These are phyloP conservation scores for Drosophila borealis DNA, from an alignment of 2,888 invertebrate genomes.

Conservation along the genomic window DNA sequence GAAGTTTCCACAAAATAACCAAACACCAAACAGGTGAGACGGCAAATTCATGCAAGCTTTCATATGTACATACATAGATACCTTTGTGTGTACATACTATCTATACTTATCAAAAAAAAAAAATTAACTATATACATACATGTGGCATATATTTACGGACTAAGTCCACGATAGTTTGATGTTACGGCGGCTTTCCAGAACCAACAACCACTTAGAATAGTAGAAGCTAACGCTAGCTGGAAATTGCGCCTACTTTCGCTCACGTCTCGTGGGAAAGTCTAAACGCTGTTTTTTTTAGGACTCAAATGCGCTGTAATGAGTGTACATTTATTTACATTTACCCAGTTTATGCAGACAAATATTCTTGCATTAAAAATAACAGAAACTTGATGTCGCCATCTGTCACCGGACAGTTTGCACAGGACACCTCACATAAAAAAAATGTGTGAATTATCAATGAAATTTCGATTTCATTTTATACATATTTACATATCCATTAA, in stretches of 20 bases:
- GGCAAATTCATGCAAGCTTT: conserved; percentile 1
- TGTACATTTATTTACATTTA: neutral
- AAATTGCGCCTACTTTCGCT: conserved; percentile 47
- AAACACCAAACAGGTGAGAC: conserved; percentile 46
- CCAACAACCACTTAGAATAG: conserved; percentile 16
- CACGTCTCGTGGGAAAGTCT: conserved; percentile 59
- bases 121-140: neutral
- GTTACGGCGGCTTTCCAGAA: conserved; percentile 26
- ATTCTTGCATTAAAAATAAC: neutral
- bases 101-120: neutral
- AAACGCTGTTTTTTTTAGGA: conserved; percentile 37
- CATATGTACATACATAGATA: conserved; percentile 17
- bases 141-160: conserved; percentile 5
- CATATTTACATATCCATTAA: neutral
- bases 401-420: conserved; percentile 6
- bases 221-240: conserved; percentile 42
- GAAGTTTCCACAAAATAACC: conserved; percentile 67
- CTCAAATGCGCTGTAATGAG: conserved; percentile 19
- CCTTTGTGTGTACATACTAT: conserved; percentile 23
- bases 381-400: conserved; percentile 5
- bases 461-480: conserved; percentile 9
- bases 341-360: conserved; percentile 1
- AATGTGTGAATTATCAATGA: conserved; percentile 13
- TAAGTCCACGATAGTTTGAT: conserved; percentile 1
- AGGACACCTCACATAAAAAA: neutral